Conservation (phyloP, 2,797 vertebrate genomes). For the Anolis apletophallus region DNA sequence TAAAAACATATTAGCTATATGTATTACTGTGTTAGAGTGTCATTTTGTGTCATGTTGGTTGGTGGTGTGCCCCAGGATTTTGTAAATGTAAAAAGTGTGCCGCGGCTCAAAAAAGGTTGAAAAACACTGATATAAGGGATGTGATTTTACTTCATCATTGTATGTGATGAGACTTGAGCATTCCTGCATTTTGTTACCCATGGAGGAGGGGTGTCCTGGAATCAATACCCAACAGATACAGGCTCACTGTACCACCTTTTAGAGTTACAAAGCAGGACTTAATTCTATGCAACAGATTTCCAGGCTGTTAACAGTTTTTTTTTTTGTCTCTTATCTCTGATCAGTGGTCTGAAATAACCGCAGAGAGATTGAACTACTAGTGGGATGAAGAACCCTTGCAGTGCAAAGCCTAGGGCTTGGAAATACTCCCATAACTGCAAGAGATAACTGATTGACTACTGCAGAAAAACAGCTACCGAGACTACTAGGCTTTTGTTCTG, state of each 20-base stretch:
- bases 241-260: not conserved
- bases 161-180: too few relatives aligned
- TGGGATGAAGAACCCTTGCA: not conserved
- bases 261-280: not conserved
- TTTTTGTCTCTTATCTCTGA: not conserved
- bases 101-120: too few relatives aligned
- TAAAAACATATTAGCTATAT: too few relatives aligned
- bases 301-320: not conserved
- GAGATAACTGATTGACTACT: not conserved
- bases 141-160: too few relatives aligned
- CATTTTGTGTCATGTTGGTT: too few relatives aligned
- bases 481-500: not conserved
- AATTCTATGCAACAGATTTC: not conserved
- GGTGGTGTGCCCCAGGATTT: too few relatives aligned
- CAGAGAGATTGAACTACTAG: not conserved
- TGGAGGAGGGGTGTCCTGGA: too few relatives aligned
- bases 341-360: not conserved
- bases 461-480: not conserved
- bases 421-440: not conserved
- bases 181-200: too few relatives aligned
- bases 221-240: too few relatives aligned
- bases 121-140: too few relatives aligned
- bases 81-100: too few relatives aligned
- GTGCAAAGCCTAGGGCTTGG: not conserved
- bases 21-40: too few relatives aligned